phyloP scores from a whole-genome alignment of 1,140 invertebrate species.

The Calycopis cecrops region DNA sequence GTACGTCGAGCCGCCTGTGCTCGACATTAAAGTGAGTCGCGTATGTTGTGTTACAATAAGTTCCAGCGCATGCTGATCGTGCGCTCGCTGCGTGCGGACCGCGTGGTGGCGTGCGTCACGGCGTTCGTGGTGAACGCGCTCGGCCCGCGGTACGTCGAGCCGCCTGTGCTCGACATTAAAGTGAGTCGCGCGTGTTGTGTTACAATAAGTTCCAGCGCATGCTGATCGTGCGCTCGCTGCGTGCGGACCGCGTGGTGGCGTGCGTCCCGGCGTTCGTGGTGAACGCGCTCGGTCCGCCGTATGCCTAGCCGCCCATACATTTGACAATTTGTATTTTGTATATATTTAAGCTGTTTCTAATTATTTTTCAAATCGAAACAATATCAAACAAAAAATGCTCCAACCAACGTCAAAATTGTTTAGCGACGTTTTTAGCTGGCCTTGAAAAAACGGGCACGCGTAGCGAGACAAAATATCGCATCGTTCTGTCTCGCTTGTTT shows the following conservation, averaged over 20 bases:
- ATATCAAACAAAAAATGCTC: too few relatives aligned
- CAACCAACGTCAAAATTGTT: too few relatives aligned
- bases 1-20: conserved; percentile 88
- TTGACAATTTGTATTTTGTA: too few relatives aligned
- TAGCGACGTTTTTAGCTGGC: too few relatives aligned
- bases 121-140: conserved; percentile 88
- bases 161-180: conserved; percentile 85
- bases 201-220: conserved; percentile 90
- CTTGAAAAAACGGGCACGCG: too few relatives aligned
- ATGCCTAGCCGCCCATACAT: conserved; percentile 90
- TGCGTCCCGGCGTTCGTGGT: conserved; percentile 87
- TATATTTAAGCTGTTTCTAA: too few relatives aligned
- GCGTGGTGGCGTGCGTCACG: conserved; percentile 88
- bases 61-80: conserved; percentile 92
- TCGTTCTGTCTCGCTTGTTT: too few relatives aligned
- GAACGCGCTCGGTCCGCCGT: conserved; percentile 87
- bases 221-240: conserved; percentile 87
- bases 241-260: conserved; percentile 89
- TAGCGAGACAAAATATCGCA: too few relatives aligned
- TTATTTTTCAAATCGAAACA: too few relatives aligned
- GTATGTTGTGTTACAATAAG: conserved; percentile 74
- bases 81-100: conserved; percentile 87
- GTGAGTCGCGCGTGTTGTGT: conserved; percentile 21
- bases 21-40: conserved; percentile 78
- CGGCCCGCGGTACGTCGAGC: conserved; percentile 88